Base-by-base conservation (phyloP, 2,888 invertebrate species). In the Noctuana brunneofusca region DNA sequence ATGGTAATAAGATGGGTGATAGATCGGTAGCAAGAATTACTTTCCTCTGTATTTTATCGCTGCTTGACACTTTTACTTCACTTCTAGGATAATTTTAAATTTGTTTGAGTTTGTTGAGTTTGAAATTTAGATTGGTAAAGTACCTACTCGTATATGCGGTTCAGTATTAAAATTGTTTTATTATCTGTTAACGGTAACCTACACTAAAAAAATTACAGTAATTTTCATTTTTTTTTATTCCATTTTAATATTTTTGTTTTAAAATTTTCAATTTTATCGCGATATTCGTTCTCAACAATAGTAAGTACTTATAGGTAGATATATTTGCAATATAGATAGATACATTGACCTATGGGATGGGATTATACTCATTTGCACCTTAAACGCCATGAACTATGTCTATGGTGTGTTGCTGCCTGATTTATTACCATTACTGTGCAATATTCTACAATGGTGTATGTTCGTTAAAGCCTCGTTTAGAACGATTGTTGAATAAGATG, bases 1-100 rank as follows among this genome's bases (percentile, higher is more conserved):
- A 72, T 72, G 70, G 74, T 72, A 74, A 72, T 69, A 69, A 67
- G 65, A 73, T 63, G 66, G 65, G 66, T 66, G 66, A 65, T 64
- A 65, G 66, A 68, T 65, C 27, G 63, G 8, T 27, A 43, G 22
- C 35, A 43, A 52, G 35, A 57, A 43, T 46, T 5, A 50, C 50
- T 63, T 56, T 50, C 56, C 20, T 63, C 30, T 56, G 48, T 41
- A 43, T 55, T 49, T 16, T 58, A 18, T 16, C n/a, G n/a, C n/a
- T n/a, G 12, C 58, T 8, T 59, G 11, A 48, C 38, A 38, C 46
- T 54, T 59, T 59, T n/a, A n/a, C n/a, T n/a, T n/a, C n/a, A n/a
- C n/a, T n/a, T n/a, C 53, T 53, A 32, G 41, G 16, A 41, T 41
- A 41, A 16, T 16, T 16, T 32, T 41, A 14, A 0, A 38, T 9